Evolutionary conservation across 37 sponge, comb jelly and placozoan genomes (phyloP), one percentile per base, ranked within the genome.

Genomic region (Eunapius fragilis): DNA sequence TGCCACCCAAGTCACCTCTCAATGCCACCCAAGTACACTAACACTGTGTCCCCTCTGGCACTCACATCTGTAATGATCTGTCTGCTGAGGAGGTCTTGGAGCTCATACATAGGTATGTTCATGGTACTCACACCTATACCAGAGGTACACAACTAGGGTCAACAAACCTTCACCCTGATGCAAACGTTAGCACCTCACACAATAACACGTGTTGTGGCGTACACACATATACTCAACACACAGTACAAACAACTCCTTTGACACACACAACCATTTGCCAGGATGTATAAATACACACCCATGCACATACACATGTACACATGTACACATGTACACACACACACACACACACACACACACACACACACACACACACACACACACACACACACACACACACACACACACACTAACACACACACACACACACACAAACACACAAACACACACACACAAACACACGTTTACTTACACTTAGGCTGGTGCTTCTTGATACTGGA

Each of bases 401-500:
- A 70, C 73, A 70, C 74, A 27, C 79, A 28, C 37, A 68, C 70
- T 2, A 9, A 30, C 32, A 9, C 30, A 68, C 31, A 28, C 27
- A 80, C 35, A 11, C 74, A 31, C 22, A 27, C 22, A 17, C 10
- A 73, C 25, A 23, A 10, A 1, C 74, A 73, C 23, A 23, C 7
- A 11, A 12, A 24, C 17, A 11, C 32, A 73, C 74, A 45, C 47
- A 12, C 10, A 3, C 4, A 12, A 12, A 10, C 72, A 19, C 31
- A 11, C 17, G 32, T 2, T 34, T 0, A 9, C 36, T 47, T 31
- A 93, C 94, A 87, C 85, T 93, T 93, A 10, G 91, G 90, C 36
- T 90, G 90, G 26, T 88, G 87, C 47, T 93, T 93, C 79, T 93
- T 93, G 76, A 93, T 93, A 50, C 75, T 68, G 12, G 85, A 78